Evolutionary conservation across 1,140 invertebrate genomes (phyloP).

Genomic region (Orchestia grillus): DNA sequence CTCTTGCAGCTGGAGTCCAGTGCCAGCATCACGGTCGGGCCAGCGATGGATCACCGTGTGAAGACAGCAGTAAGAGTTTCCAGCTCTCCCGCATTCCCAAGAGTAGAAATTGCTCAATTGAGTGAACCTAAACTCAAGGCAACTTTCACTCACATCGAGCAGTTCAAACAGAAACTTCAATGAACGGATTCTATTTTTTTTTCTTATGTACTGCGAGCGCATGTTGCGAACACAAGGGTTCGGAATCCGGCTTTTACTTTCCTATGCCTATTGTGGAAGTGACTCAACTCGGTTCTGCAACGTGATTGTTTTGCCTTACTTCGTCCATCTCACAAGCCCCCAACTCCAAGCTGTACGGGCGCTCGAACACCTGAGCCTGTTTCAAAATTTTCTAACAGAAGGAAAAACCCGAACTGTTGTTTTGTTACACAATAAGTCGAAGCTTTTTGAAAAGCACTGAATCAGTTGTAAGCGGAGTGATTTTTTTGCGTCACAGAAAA

Average conservation of each 20-base stretch:
- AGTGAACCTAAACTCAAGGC: not conserved
- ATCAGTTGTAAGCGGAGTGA: not conserved
- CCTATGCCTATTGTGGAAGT: not conserved
- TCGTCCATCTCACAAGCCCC: not conserved
- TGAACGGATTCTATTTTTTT: not conserved
- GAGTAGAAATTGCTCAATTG: slow-evolving; percentile 1
- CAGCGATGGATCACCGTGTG: not conserved
- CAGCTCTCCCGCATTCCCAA: not conserved
- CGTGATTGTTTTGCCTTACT: not conserved
- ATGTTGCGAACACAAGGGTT: not conserved
- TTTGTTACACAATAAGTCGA: not conserved
- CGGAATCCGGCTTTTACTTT: slow-evolving; percentile 7
- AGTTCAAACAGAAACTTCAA: not conserved
- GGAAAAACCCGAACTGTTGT: not conserved
- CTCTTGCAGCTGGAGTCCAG: not conserved
- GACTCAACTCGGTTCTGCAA: not conserved
- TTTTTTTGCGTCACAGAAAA: not conserved
- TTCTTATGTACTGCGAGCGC: not conserved
- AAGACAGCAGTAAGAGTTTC: not conserved
- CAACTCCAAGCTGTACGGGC: not conserved
- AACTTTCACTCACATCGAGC: not conserved
- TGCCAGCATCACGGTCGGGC: not conserved
- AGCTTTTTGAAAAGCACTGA: not conserved
- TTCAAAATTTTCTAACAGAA: not conserved
- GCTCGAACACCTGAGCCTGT: not conserved